These are phyloP conservation scores for Rhynchomys soricoides DNA, from an alignment of 2,113 vertebrate species.

Conservation along the genomic window DNA sequence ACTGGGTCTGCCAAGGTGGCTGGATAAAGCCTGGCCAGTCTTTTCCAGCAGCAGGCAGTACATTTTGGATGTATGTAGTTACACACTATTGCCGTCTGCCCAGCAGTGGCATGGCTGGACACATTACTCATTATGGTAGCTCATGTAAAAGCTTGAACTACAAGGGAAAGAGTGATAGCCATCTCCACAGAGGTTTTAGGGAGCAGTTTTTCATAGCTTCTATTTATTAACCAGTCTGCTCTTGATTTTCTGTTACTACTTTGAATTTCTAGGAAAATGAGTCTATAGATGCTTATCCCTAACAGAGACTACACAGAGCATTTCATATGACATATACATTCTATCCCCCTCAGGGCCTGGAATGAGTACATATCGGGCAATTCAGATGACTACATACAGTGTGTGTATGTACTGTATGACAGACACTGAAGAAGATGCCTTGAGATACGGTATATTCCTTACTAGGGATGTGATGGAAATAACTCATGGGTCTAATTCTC, in stretches of 20 bases:
- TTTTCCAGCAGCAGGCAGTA: background rate
- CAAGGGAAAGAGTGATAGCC: background rate
- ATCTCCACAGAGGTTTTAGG: background rate
- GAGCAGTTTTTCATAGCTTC: background rate
- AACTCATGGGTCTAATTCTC: background rate
- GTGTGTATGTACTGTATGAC: background rate
- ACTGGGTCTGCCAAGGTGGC: background rate
- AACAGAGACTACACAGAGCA: background rate
- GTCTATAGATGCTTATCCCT: background rate
- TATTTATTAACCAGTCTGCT: background rate
- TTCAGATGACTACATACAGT: background rate
- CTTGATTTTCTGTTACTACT: conserved; percentile 44
- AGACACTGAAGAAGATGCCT: background rate
- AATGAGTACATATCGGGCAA: background rate
- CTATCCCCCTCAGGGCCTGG: background rate
- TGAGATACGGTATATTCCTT: background rate
- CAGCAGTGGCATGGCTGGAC: background rate
- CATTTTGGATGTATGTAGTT: background rate
- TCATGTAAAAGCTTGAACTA: background rate
- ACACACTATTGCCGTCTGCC: background rate
- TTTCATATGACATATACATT: background rate
- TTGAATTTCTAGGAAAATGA: conserved; percentile 21
- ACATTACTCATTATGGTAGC: background rate
- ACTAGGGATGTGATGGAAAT: background rate
- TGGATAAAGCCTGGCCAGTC: background rate